Evolutionary conservation across 2,888 invertebrate genomes (phyloP).

Genomic region (Dicyrtoma fusca): DNA sequence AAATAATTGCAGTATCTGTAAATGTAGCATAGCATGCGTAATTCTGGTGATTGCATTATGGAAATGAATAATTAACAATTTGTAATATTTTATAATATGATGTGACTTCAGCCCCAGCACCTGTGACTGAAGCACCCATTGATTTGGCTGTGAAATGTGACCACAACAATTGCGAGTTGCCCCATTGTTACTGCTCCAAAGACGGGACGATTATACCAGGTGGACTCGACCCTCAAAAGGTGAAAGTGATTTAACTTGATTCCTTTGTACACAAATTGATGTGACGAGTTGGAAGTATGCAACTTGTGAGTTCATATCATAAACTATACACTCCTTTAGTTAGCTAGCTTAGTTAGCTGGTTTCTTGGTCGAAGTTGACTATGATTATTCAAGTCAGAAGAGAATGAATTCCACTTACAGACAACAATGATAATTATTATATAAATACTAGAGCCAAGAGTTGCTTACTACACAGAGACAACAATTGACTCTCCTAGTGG

Average conservation of each 20-base stretch:
- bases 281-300: no score
- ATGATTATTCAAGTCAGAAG: no score
- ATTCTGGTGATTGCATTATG: background rate
- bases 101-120: constrained; percentile 71
- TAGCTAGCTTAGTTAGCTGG: no score
- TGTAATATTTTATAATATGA: constrained; percentile 7
- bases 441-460: no score
- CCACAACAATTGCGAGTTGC: constrained; percentile 73
- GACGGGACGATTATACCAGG: constrained; percentile 88
- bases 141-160: constrained; percentile 83
- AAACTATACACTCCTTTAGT: no score
- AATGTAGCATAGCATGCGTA: constrained; percentile 8
- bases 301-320: no score
- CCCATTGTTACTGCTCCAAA: constrained; percentile 89
- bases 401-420: no score
- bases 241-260: constrained; percentile 60
- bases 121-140: constrained; percentile 77
- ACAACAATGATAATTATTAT: no score
- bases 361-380: no score
- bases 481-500: no score
- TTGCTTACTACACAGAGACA: no score
- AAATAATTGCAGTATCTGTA: no score
- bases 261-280: background rate
- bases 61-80: constrained; percentile 8
- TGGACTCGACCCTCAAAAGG: constrained; percentile 78